Evolutionary conservation across 2,888 invertebrate genomes (phyloP).

Genomic region (Elmis aenea): DNA sequence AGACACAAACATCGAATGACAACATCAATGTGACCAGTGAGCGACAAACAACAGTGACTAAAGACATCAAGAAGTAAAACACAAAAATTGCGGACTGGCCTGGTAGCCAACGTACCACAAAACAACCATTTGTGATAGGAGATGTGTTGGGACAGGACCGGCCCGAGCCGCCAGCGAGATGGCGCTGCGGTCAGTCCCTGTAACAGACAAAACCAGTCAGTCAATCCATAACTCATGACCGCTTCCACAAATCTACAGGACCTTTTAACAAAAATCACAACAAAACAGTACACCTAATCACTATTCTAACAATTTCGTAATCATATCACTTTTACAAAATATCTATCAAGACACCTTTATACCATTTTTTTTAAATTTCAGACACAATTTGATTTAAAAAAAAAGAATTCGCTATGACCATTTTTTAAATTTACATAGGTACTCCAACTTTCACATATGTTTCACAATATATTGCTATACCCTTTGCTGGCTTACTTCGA

Average conservation of each 20-base stretch:
- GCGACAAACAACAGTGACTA: conserved; percentile 31
- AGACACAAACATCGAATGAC: conserved; percentile 40
- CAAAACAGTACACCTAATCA: too few species aligned
- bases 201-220: conserved; percentile 45
- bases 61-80: conserved; percentile 21
- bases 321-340: too few species aligned
- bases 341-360: too few species aligned
- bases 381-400: not conserved
- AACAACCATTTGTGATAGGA: conserved; percentile 45
- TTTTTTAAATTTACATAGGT: too few species aligned
- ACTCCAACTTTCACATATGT: too few species aligned
- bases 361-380: not conserved
- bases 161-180: conserved; percentile 46
- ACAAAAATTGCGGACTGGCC: conserved; percentile 16
- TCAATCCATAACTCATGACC: conserved; percentile 13
- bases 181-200: conserved; percentile 50
- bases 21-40: conserved; percentile 41
- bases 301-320: too few species aligned
- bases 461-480: too few species aligned
- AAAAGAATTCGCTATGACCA: too few species aligned
- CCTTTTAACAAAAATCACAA: too few species aligned
- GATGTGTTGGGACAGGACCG: conserved; percentile 41
- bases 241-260: conserved; percentile 6
- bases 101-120: conserved; percentile 46
- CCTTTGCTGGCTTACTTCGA: too few species aligned